phyloP scores from a whole-genome alignment of 2,888 invertebrate genomes.

The Xanthostigma xanthostigma region DNA sequence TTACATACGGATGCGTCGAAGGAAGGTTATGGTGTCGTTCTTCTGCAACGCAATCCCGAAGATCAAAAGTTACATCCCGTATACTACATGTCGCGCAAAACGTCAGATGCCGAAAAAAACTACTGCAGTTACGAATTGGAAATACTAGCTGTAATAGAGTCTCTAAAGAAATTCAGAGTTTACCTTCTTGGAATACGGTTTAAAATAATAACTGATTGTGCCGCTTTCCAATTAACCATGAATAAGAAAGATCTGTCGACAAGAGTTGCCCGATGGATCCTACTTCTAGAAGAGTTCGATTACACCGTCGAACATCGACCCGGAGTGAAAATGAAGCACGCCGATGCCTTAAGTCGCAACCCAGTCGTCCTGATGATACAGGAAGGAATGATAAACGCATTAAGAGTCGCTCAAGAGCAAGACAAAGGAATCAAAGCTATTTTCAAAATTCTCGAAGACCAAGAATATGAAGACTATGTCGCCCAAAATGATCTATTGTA shows the following conservation, averaged over 20 bases:
- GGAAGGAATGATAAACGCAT: conserved; percentile 1
- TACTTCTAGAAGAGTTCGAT: conserved; percentile 13
- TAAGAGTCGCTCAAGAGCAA: conserved; percentile 7
- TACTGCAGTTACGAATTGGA: conserved; percentile 4
- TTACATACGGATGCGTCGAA: conserved; percentile 10
- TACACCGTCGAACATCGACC: conserved; percentile 11
- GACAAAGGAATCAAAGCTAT: conserved; percentile 10
- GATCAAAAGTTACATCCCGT: conserved; percentile 13
- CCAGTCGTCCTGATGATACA: neutral
- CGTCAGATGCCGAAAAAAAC: neutral
- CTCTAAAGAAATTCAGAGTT: too few relatives aligned
- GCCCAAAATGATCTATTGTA: conserved; percentile 8
- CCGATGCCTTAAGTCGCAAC: conserved; percentile 8
- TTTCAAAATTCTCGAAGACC: conserved; percentile 7
- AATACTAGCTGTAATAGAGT: neutral
- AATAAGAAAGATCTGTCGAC: conserved; percentile 9
- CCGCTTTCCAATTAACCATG: conserved; percentile 8
- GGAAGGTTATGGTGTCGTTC: conserved; percentile 12
- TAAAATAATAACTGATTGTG: conserved; percentile 11
- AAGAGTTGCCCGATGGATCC: too few relatives aligned
- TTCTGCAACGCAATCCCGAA: conserved; percentile 11
- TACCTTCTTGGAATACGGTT: conserved; percentile 8
- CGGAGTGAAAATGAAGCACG: conserved; percentile 11
- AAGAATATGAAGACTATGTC: conserved; percentile 10
- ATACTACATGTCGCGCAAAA: conserved; percentile 12